phyloP scores from a whole-genome alignment of 1,140 invertebrate genomes.

The Hylyphantes graminicola region DNA sequence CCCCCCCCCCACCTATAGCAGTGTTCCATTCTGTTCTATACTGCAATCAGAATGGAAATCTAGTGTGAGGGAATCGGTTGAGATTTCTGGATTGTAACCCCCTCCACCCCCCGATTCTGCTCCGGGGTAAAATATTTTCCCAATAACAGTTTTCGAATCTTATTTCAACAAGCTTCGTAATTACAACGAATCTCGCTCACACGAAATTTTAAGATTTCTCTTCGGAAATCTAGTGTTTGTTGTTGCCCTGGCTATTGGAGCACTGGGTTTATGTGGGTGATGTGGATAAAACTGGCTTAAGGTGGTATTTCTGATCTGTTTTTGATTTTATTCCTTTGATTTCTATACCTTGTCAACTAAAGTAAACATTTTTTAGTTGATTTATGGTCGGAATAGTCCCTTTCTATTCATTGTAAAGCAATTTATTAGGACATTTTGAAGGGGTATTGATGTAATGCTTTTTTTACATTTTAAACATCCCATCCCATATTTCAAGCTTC shows the following conservation, averaged over 20 bases:
- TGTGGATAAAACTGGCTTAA: constrained; percentile 11
- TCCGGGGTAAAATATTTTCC: constrained; percentile 56
- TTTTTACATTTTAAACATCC: too few relatives aligned
- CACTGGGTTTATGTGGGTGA: background rate
- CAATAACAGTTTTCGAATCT: constrained; percentile 62
- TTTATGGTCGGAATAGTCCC: too few relatives aligned
- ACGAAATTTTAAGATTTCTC: constrained; percentile 59
- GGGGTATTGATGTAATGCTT: too few relatives aligned
- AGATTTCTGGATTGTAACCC: constrained; percentile 13
- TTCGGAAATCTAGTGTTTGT: constrained; percentile 48
- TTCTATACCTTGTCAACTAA: too few relatives aligned
- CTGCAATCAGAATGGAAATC: constrained; percentile 53
- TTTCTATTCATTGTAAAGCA: too few relatives aligned
- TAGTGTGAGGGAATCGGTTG: constrained; percentile 23
- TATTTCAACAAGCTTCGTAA: constrained; percentile 61
- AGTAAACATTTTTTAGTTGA: too few relatives aligned
- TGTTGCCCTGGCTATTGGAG: constrained; percentile 55
- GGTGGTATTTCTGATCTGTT: too few relatives aligned
- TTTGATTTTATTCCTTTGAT: too few relatives aligned
- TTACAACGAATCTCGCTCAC: constrained; percentile 51
- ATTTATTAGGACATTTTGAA: too few relatives aligned
- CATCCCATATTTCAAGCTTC: too few relatives aligned
- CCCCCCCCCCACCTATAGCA: constrained; percentile 18
- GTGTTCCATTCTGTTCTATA: too few relatives aligned
- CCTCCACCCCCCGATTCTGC: background rate